Evolutionary conservation across 2,888 invertebrate genomes (phyloP).

Genomic region (Neoscelio sp.): DNA sequence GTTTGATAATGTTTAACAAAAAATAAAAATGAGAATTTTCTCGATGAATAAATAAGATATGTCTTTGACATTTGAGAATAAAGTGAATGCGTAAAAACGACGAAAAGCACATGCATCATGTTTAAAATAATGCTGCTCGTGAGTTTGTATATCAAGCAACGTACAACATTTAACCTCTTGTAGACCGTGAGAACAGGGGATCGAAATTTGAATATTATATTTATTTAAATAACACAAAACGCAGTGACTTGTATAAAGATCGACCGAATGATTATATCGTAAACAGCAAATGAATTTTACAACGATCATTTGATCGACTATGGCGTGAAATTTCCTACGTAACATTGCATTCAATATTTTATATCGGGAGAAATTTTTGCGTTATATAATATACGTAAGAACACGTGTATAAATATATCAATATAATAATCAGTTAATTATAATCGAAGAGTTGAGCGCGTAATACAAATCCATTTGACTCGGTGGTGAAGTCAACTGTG

Average conservation of each 20-base stretch:
- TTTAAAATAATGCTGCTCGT: not conserved
- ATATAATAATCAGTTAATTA: conserved; percentile 48
- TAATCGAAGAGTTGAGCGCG: conserved; percentile 19
- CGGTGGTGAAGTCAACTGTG: conserved; percentile 37
- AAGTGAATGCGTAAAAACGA: not conserved
- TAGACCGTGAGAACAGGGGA: conserved; percentile 14
- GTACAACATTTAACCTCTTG: conserved; percentile 25
- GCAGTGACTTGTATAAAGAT: too few relatives aligned
- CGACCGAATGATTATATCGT: too few relatives aligned
- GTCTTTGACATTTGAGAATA: conserved; percentile 19
- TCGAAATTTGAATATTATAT: conserved; percentile 1
- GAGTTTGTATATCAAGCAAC: not conserved
- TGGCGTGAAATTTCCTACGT: conserved; percentile 2
- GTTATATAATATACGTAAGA: conserved; percentile 5
- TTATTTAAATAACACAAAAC: conserved; percentile 6
- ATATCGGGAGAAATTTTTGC: conserved; percentile 7
- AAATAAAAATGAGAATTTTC: conserved; percentile 2
- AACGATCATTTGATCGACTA: conserved; percentile 4
- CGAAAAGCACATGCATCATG: conserved; percentile 16
- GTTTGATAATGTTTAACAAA: not conserved
- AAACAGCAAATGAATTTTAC: not conserved
- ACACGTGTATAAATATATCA: conserved; percentile 26
- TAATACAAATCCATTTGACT: conserved; percentile 37
- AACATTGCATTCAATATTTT: not conserved
- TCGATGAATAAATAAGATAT: not conserved